These are phyloP conservation scores for Psylliodes chrysocephalus DNA, from an alignment of 2,888 invertebrate species.

Conservation along the genomic window DNA sequence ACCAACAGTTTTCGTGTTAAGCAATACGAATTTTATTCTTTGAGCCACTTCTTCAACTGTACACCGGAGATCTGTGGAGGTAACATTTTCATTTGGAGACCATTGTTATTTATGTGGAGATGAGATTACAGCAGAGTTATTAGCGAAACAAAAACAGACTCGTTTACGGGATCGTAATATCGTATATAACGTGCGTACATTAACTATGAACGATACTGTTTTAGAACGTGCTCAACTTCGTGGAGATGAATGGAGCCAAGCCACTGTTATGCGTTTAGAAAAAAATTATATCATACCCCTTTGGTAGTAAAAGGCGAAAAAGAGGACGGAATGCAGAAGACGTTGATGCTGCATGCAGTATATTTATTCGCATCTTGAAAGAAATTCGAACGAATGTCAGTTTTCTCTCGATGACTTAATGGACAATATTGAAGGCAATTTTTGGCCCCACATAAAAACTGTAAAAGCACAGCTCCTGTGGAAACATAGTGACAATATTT, in stretches of 20 bases:
- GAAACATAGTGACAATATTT: conserved; percentile 29
- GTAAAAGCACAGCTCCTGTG: conserved; percentile 29
- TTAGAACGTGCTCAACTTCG: conserved; percentile 37
- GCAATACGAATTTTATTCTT: too few species aligned
- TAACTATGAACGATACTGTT: conserved; percentile 43
- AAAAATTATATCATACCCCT: conserved; percentile 27
- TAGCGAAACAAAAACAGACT: too few species aligned
- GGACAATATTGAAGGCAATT: conserved; percentile 33
- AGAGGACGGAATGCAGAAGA: conserved; percentile 22
- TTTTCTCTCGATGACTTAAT: conserved; percentile 38
- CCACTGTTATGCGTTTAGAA: conserved; percentile 23
- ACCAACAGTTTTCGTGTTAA: too few species aligned
- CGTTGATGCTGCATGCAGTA: conserved; percentile 42
- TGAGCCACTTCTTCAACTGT: too few species aligned
- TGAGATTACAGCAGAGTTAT: too few species aligned
- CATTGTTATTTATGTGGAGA: too few species aligned
- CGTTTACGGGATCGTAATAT: conserved; percentile 34
- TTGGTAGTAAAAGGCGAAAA: conserved; percentile 17
- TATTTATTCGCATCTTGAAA: neutral
- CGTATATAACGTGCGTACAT: conserved; percentile 40
- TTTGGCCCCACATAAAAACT: conserved; percentile 24
- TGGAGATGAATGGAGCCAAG: conserved; percentile 34
- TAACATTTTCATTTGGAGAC: too few species aligned
- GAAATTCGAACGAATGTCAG: too few species aligned
- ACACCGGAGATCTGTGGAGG: too few species aligned